Evolutionary conservation across 30 jellyfish, hydroid and myxozoan genomes (phyloP), one percentile per base, ranked within the genome.

Genomic region (Nemopilema nomurai): DNA sequence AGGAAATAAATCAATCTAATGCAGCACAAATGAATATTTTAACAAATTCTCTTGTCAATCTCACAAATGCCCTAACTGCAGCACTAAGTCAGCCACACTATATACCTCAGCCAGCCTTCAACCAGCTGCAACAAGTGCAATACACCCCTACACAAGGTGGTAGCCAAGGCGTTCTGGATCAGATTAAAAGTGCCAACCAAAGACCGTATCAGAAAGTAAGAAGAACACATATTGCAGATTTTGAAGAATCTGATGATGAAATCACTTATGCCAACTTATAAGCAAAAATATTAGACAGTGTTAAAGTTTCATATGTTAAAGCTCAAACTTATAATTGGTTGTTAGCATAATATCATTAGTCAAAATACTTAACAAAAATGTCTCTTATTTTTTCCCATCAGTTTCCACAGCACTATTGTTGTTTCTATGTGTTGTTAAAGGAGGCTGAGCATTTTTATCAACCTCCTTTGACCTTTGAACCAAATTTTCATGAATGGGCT

Each of bases 41-140:
- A 53, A 80, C 90, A 80, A 28, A 66, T 51, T 51, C 90, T 22
- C 41, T 77, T 30, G 87, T 80, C 67, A 49, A 63, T 51, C 74
- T 80, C 0, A 29, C 90, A 8, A 80, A 80, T 80, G 90, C 90
- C 22, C 67, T 63, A 28, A 67, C 90, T 65, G 90, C 90, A 80
- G 83, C 90, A 63, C 90, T 80, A 28, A 49, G 51, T 33, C 83
- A 57, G 49, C 86, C 86, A 76, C 27, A n/a, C 29, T 16, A 72
- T 72, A 52, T 72, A 13, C 27, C 83, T 28, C 77, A 76, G 33
- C 77, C 86, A 76, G 49, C 27, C 49, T 28, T 18, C 24, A 63
- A 19, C 29, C 73, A n/a, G 27, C 82, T 23, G 28, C 65, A 24
- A 71, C 82, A 51, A 76, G 25, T 33, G 51, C 21, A 28, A 28